Percentiles rank a stretch among this genome's conserved stretches.
phyloP scores from a whole-genome alignment of 2,113 vertebrate species.

The Garra rufa region DNA sequence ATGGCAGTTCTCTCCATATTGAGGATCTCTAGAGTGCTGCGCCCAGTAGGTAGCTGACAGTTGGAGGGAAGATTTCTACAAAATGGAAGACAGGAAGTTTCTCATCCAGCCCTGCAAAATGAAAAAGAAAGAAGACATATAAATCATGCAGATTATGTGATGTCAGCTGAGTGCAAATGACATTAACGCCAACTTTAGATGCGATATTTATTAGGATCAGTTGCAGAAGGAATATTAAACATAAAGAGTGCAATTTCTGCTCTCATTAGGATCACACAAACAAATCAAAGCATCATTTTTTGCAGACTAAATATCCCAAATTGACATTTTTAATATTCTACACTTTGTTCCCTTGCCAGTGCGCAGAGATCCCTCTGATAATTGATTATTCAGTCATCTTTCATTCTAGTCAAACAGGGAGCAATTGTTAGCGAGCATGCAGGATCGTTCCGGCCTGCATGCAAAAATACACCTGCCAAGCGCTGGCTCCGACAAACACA shows the following conservation, averaged over 20 bases:
- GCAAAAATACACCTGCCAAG: conserved; percentile 54
- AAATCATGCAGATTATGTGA: conserved; percentile 18
- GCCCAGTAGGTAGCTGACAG: conserved; percentile 38
- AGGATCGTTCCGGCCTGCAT: conserved; percentile 36
- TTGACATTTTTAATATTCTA: conserved; percentile 20
- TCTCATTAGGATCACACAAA: conserved; percentile 16
- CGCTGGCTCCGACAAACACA: conserved; percentile 41
- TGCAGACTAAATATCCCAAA: not conserved
- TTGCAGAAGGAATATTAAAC: conserved; percentile 5
- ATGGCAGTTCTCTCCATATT: conserved; percentile 60
- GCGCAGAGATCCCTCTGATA: conserved; percentile 30
- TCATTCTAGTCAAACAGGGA: conserved; percentile 26
- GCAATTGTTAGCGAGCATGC: conserved; percentile 33
- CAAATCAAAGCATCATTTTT: conserved; percentile 2
- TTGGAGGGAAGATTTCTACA: conserved; percentile 36
- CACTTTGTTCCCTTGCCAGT: not conserved
- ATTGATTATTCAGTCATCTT: conserved; percentile 49
- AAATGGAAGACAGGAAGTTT: conserved; percentile 35
- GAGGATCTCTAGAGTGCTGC: conserved; percentile 48
- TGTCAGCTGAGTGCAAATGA: conserved; percentile 2
- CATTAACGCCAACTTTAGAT: not conserved
- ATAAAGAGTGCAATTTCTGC: not conserved
- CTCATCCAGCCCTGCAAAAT: conserved; percentile 56
- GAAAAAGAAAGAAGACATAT: conserved; percentile 40
- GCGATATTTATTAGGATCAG: conserved; percentile 11